These are phyloP conservation scores for Sarcophilus harrisii DNA, from an alignment of 2,797 vertebrate genomes.

Conservation along the genomic window DNA sequence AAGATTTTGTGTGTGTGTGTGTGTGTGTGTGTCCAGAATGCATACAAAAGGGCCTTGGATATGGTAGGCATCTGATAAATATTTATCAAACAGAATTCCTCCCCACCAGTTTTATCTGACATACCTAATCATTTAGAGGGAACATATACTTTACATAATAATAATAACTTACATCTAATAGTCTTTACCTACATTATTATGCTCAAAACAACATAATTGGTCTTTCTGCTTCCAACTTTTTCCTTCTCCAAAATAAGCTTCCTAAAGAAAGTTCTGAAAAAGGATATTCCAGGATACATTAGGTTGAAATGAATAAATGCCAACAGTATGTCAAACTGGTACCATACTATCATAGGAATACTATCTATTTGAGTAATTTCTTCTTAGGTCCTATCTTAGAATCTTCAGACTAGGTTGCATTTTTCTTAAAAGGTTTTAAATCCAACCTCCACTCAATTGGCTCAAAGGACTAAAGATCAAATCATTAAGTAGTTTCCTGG, in stretches of 20 bases:
- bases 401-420: background rate
- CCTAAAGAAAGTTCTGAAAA: background rate
- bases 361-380: background rate
- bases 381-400: background rate
- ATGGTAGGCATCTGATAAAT: background rate
- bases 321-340: background rate
- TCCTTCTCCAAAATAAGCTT: background rate
- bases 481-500: background rate
- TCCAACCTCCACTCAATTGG: background rate
- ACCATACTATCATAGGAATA: background rate
- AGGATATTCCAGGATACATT: background rate
- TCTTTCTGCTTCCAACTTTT: background rate
- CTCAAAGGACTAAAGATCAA: background rate
- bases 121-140: background rate
- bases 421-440: background rate
- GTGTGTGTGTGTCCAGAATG: background rate
- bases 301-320: background rate
- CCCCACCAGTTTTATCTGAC: background rate
- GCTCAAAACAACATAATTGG: background rate
- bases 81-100: background rate
- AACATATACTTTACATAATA: background rate
- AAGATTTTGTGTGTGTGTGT: background rate
- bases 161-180: background rate
- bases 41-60: background rate
- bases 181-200: background rate